These are phyloP conservation scores for Diploscapter pachys DNA, from an alignment of 1,140 invertebrate species.

Conservation along the genomic window DNA sequence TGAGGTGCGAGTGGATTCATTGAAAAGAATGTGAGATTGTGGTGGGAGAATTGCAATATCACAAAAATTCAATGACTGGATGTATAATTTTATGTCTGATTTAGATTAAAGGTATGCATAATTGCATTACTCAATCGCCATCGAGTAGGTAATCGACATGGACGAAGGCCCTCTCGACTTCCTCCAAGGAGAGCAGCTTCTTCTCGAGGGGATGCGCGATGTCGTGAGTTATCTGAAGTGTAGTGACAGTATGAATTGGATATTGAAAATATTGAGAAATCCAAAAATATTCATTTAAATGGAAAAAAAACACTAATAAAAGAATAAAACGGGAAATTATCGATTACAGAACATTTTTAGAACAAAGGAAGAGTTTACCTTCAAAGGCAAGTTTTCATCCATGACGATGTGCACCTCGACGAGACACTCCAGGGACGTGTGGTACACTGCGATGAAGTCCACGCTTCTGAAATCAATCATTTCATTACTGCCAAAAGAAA, in stretches of 20 bases:
- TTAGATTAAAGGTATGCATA: too few species aligned
- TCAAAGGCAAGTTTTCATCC: constrained; percentile 53
- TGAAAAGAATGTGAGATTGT: too few species aligned
- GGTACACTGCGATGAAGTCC: constrained; percentile 61
- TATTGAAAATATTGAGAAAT: background rate
- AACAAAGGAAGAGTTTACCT: constrained; percentile 26
- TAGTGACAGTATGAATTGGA: background rate
- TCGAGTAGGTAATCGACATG: constrained; percentile 61
- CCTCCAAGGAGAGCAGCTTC: constrained; percentile 59
- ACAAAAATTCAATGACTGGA: too few species aligned
- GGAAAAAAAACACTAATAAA: background rate
- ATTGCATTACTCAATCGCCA: constrained; percentile 22
- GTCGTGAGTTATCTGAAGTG: constrained; percentile 57
- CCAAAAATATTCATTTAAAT: background rate
- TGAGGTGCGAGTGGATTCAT: too few species aligned
- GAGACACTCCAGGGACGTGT: constrained; percentile 59
- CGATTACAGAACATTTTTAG: background rate
- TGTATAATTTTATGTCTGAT: too few species aligned
- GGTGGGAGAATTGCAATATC: too few species aligned
- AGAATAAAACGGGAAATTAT: background rate
- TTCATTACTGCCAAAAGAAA: background rate
- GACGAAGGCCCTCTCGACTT: constrained; percentile 61
- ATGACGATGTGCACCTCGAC: constrained; percentile 43
- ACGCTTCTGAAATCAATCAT: constrained; percentile 42
- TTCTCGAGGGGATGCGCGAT: constrained; percentile 61